Base-by-base conservation (phyloP, 2,797 vertebrate species). In the Chloroceryle inda region DNA sequence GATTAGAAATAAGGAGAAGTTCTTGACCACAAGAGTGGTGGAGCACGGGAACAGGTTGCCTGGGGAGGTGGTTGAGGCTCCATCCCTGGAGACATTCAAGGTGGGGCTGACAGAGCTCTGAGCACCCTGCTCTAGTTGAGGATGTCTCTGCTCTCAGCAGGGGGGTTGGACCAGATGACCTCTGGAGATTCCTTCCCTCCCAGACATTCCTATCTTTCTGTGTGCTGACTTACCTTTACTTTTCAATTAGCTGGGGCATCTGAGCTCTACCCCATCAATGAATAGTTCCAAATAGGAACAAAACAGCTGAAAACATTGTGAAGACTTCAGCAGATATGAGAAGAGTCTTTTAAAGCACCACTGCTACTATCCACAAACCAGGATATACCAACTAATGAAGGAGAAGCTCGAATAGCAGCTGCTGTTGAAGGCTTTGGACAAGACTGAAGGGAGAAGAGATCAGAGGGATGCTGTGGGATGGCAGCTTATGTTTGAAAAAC, bases 391-490 rank as follows among this genome's bases (percentile, higher is more conserved):
- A 2, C 33, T 89, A 85, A 90, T 44, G 50, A 87, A 91, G 52
- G 53, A 63, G 58, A 73, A 85, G 37, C 83, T 96, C 8, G 3
- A 79, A 79, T 1, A 79, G 56, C 56, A 85, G 85, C 44, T 93
- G 88, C 67, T 80, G 13, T 45, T 89, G 74, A 85, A 91, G 52
- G 71, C 49, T 88, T 55, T 76, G 85, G 83, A 84, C 71, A 87
- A 76, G 68, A 56, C 4, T 80, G 79, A 88, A 59, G 9, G 29
- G 33, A 88, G 52, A 55, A 75, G 27, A 86, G 88, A 92, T 90
- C 83, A 94, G 37, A 95, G 61, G 35, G 56, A 90, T 67, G 67
- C 67, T 2, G 23, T 76, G 77, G 80, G 80, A 74, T 71, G 21
- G 85, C 40, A 77, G 89, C 52, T 40, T n/a, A 38, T 47, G 19